Evolutionary conservation across 2,797 vertebrate species (phyloP), one percentile per base, ranked within the genome.

Genomic region (Salarias fasciatus): DNA sequence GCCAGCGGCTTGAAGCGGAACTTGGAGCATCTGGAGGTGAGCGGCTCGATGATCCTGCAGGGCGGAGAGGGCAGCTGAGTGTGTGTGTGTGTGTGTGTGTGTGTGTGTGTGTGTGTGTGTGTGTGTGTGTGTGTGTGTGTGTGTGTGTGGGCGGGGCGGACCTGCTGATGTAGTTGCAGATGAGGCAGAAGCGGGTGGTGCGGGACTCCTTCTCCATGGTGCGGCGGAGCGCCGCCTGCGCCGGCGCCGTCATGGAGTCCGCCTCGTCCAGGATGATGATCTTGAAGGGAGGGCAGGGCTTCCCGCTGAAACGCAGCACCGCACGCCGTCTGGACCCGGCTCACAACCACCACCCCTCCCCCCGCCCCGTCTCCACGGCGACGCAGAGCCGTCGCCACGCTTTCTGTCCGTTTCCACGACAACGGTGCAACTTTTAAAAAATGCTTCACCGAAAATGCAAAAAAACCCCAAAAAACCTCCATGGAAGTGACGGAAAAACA

Each of bases 141-240:
- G 1, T 29, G 15, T 3, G 2, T 18, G 29, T 5, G n/a, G 11
- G 14, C 0, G 2, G 42, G 33, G 30, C 73, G 41, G 24, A 98
- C 97, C 97, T 94, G 91, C 96, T 99, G 85, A 99, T 92, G 59
- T 99, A 99, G 86, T 99, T 99, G 85, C 97, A 99, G 86, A 99
- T 98, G 64, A 99, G 96, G 60, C 98, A 99, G 86, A 99, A 99
- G 15, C 97, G 95, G 0, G 98, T 99, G 44, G 96, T 98, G 82
- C 96, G 95, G 0, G 96, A 96, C 77, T 99, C 95, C 66, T 95
- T 98, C 86, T 99, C 98, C 97, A 99, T 99, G n/a, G 96, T 99
- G 28, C 98, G 94, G 18, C 98, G 93, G 54, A 99, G 94, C 43
- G 96, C 96, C 1, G 97, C 97, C 91, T 99, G 98, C 49, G 98